Percentiles rank a stretch among this genome's conserved stretches.
phyloP scores from a whole-genome alignment of 2,888 invertebrate genomes.

The Pediacus dermestoides region DNA sequence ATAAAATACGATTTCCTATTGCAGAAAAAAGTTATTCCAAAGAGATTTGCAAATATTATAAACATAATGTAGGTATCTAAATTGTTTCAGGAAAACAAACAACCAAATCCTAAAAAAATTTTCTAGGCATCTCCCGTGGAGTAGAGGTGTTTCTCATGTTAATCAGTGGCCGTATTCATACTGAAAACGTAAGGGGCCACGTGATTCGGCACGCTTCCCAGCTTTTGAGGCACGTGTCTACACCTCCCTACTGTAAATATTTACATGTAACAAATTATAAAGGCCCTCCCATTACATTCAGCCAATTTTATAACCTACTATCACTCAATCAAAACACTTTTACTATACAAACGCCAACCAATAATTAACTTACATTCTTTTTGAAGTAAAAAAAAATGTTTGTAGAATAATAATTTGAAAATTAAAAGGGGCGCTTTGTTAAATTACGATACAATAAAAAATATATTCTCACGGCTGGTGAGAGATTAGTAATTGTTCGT shows the following conservation, averaged over 20 bases:
- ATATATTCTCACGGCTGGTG: too few species aligned
- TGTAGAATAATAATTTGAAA: too few species aligned
- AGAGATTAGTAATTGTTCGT: too few species aligned
- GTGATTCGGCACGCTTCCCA: conserved; percentile 12
- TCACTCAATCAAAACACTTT: conserved; percentile 31
- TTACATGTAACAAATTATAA: conserved; percentile 31
- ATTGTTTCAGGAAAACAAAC: too few species aligned
- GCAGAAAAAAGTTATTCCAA: too few species aligned
- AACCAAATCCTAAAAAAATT: conserved; percentile 4
- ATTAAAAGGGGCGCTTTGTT: too few species aligned
- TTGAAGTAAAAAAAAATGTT: too few species aligned
- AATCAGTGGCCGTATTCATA: conserved; percentile 21
- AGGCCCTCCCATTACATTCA: conserved; percentile 26
- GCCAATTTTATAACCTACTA: conserved; percentile 28
- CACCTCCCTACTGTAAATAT: conserved; percentile 29
- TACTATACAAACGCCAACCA: conserved; percentile 17
- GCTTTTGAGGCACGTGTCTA: too few species aligned
- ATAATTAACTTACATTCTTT: conserved; percentile 22
- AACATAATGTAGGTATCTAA: too few species aligned
- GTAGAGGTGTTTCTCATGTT: conserved; percentile 18
- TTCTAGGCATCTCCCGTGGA: conserved; percentile 11
- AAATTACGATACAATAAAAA: too few species aligned
- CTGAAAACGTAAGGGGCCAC: conserved; percentile 9
- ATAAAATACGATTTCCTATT: too few species aligned
- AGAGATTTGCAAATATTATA: too few species aligned